Percentiles rank a stretch among this genome's conserved stretches.
Evolutionary conservation across 2,797 vertebrate species (phyloP).

Genomic region (Anguilla anguilla): DNA sequence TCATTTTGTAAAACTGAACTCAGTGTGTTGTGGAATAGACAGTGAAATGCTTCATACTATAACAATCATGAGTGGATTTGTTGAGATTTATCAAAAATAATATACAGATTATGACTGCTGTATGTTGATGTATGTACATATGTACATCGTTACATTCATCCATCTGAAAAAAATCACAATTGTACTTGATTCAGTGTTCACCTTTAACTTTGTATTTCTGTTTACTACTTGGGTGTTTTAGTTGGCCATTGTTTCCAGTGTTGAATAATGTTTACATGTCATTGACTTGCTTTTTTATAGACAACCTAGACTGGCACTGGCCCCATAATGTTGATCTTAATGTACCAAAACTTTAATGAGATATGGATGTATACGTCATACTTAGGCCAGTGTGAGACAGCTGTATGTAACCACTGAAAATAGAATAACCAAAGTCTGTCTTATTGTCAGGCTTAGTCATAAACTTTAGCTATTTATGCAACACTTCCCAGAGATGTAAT

Average conservation of each 20-base stretch:
- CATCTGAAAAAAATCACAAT: background rate
- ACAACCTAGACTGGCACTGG: background rate
- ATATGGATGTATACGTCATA: background rate
- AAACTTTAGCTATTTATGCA: background rate
- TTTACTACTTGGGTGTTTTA: background rate
- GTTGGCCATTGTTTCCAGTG: background rate
- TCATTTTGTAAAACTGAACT: background rate
- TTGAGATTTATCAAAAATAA: background rate
- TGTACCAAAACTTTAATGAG: background rate
- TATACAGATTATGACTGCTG: background rate
- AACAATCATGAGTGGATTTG: background rate
- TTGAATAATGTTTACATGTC: background rate
- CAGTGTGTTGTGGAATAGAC: background rate
- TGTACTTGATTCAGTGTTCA: background rate
- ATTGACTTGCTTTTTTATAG: background rate
- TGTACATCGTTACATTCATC: background rate
- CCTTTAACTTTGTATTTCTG: background rate
- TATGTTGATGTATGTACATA: background rate
- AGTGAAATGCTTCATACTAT: background rate
- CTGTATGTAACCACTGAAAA: conserved; percentile 14
- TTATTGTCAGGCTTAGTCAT: background rate
- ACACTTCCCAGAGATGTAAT: background rate
- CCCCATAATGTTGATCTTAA: background rate
- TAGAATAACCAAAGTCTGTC: background rate
- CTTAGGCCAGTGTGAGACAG: conserved; percentile 36